Conservation (phyloP, 1,140 invertebrate species). For the Drosophila erecta region DNA sequence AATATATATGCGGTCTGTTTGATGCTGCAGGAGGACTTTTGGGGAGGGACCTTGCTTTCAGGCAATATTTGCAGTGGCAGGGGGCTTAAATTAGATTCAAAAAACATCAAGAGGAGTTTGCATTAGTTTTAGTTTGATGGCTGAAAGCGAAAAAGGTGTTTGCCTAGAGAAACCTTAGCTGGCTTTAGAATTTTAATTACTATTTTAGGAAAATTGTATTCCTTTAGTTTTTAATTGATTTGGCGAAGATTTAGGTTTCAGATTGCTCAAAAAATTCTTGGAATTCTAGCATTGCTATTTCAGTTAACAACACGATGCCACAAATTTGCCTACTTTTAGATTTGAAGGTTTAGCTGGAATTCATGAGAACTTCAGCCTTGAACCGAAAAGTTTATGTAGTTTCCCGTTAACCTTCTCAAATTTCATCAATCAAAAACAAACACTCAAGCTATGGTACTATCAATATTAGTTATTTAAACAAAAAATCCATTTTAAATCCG, state of each 20-base stretch:
- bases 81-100: conserved; percentile 27
- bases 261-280: no score
- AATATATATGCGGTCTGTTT: conserved; percentile 80
- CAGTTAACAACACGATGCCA: no score
- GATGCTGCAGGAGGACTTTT: conserved; percentile 42
- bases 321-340: background rate
- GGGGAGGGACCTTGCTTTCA: conserved; percentile 24
- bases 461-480: conserved; percentile 41
- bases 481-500: conserved; percentile 7
- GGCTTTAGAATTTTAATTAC: no score
- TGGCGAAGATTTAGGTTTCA: no score
- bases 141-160: background rate
- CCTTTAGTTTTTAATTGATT: no score
- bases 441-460: conserved; percentile 13
- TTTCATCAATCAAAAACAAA: conserved; percentile 35
- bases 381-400: background rate
- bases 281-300: no score
- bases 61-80: conserved; percentile 5
- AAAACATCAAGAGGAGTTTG: conserved; percentile 5
- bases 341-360: background rate
- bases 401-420: background rate
- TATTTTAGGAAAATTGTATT: no score
- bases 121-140: conserved; percentile 8
- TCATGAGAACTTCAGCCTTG: background rate
- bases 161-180: no score